These are phyloP conservation scores for Plusia festucae DNA, from an alignment of 2,888 invertebrate species.

Conservation along the genomic window DNA sequence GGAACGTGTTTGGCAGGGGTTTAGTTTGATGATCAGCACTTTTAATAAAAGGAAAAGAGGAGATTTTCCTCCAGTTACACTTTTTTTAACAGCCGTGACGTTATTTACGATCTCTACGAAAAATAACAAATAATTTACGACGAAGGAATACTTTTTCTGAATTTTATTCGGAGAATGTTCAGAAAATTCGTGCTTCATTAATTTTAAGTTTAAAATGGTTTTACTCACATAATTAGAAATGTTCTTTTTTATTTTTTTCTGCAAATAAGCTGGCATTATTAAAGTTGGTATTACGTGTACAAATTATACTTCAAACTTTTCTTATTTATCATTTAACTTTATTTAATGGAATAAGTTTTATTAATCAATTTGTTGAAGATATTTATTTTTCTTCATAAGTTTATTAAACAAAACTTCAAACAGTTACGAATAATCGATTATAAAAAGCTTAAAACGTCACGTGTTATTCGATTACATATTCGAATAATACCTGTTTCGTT, in stretches of 20 bases:
- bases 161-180: conserved; percentile 15
- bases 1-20: conserved; percentile 52
- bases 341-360: background rate
- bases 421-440: conserved; percentile 70
- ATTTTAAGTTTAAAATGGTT: conserved; percentile 11
- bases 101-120: conserved; percentile 36
- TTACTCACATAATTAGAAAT: background rate
- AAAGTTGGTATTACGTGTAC: background rate
- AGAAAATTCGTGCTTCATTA: conserved; percentile 30
- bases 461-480: conserved; percentile 74
- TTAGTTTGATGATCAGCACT: conserved; percentile 59
- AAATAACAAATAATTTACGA: conserved; percentile 22
- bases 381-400: conserved; percentile 7
- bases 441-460: conserved; percentile 72
- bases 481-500: conserved; percentile 76
- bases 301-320: background rate
- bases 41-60: conserved; percentile 35
- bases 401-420: conserved; percentile 16
- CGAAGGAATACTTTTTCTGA: conserved; percentile 10
- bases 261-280: too few species aligned
- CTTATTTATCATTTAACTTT: background rate
- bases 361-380: conserved; percentile 2
- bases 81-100: conserved; percentile 32
- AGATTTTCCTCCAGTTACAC: conserved; percentile 23
- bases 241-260: background rate